Evolutionary conservation across 2,888 invertebrate genomes (phyloP).

Genomic region (Myopa testacea): DNA sequence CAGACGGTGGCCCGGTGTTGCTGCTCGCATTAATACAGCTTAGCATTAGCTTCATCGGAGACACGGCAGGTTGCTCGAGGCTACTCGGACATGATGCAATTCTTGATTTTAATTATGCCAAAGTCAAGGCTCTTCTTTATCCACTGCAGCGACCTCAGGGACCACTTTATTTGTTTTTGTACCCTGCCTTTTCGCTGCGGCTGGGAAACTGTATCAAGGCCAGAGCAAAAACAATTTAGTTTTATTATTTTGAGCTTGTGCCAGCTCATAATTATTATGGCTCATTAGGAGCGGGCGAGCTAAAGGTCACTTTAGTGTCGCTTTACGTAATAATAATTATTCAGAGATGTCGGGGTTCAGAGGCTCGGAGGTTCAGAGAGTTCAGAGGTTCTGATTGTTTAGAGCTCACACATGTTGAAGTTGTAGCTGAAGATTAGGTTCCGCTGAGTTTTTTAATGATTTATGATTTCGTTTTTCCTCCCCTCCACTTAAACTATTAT

Average conservation of each 20-base stretch:
- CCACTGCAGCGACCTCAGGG: neutral
- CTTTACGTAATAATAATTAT: neutral
- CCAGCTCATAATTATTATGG: neutral
- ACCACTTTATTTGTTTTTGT: neutral
- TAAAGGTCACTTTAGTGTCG: neutral
- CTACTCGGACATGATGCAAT: neutral
- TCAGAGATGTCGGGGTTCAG: no score
- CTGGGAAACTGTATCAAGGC: neutral
- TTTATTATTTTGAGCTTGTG: neutral
- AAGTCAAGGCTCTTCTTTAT: neutral
- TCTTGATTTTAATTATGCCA: constrained; percentile 1
- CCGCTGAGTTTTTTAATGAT: no score
- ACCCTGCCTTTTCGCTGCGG: neutral
- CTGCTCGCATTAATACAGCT: no score
- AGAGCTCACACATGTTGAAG: no score
- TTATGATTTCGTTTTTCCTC: no score
- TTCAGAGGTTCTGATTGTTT: no score
- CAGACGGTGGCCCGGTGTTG: neutral
- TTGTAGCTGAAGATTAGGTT: no score
- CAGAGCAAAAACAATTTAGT: neutral
- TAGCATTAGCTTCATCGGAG: no score
- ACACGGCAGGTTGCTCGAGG: constrained; percentile 1
- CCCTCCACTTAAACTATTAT: no score
- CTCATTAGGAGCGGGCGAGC: neutral
- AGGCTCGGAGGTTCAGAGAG: no score